Base-by-base conservation (phyloP, 2,113 vertebrate species). In the Coregonus clupeaformis region DNA sequence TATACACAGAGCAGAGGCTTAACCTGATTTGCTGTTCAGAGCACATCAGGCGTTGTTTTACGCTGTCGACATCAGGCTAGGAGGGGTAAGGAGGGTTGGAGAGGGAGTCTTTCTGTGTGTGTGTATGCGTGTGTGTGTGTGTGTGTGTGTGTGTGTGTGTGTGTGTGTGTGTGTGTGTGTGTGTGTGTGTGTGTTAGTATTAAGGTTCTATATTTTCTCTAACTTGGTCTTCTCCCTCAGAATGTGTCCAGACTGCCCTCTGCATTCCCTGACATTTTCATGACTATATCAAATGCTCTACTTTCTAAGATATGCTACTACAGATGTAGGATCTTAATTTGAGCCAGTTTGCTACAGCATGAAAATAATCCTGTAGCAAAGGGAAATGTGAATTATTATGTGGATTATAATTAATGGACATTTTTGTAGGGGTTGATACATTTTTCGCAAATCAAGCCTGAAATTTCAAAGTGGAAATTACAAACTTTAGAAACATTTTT, bases 11-110 rank as follows among this genome's bases (percentile, higher is more conserved):
- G 75, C 63, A 65, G 55, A 77, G 62, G 63, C 67, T 76, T 80
- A 82, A 82, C 70, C 77, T 82, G 78, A 76, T 76, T 82, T 82
- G 71, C 68, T 78, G 75, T 85, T 82, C 83, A 65, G 71, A 76
- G 73, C 62, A 76, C 70, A 74, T 73, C 75, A 70, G 71, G 27
- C 66, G 47, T 57, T 73, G 78, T 42, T 78, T 73, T 73, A 76
- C 29, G 18, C 29, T 20, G 18, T 67, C 27, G 29, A 66, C 62
- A 45, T 24, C 30, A 24, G 49, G 60, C 16, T 3, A 27, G 16
- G 60, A 52, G 36, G 32, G 16, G 27, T 7, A 16, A 29, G 24
- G 24, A 27, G 14, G n/a, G 14, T 69, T 45, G 60, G 52, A 12
- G 20, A 6, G 45, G 6, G 59, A 65, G 45, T 25, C 6, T 22